Evolutionary conservation across 2,797 vertebrate genomes (phyloP).

Genomic region (Lutjanus argentimaculatus): DNA sequence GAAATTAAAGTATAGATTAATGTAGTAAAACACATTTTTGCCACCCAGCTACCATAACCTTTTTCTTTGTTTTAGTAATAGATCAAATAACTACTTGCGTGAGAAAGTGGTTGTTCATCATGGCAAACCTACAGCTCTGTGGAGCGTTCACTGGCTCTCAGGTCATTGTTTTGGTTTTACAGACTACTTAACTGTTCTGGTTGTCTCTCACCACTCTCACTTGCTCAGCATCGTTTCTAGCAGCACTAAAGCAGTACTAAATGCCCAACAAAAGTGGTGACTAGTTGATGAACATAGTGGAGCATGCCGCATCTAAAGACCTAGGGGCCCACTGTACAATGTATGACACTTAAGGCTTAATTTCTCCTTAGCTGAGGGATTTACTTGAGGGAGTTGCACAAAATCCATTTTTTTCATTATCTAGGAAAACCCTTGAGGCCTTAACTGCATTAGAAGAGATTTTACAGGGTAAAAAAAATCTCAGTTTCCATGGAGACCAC

Average conservation of each 20-base stretch:
- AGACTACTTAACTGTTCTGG: no score
- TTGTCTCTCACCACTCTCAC: not conserved
- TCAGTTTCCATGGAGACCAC: no score
- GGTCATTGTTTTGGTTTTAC: not conserved
- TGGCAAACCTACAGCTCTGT: not conserved
- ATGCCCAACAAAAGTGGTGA: no score
- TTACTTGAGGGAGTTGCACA: no score
- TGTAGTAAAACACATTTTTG: not conserved
- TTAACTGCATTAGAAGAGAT: no score
- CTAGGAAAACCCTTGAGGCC: no score
- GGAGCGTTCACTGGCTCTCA: not conserved
- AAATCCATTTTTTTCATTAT: no score
- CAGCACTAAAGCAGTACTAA: not conserved
- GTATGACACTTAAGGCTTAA: no score
- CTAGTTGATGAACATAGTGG: not conserved
- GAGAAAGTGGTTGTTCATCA: not conserved
- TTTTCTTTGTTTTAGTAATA: not conserved
- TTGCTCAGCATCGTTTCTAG: not conserved
- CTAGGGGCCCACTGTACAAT: no score
- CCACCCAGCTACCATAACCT: not conserved
- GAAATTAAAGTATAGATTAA: not conserved
- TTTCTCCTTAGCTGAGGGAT: no score
- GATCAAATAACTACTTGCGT: not conserved
- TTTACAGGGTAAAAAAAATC: no score
- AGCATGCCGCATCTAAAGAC: not conserved